Percentiles rank a stretch among this genome's conserved stretches.
These are phyloP conservation scores for Ferrisia virgata DNA, from an alignment of 2,888 invertebrate species.

Conservation along the genomic window DNA sequence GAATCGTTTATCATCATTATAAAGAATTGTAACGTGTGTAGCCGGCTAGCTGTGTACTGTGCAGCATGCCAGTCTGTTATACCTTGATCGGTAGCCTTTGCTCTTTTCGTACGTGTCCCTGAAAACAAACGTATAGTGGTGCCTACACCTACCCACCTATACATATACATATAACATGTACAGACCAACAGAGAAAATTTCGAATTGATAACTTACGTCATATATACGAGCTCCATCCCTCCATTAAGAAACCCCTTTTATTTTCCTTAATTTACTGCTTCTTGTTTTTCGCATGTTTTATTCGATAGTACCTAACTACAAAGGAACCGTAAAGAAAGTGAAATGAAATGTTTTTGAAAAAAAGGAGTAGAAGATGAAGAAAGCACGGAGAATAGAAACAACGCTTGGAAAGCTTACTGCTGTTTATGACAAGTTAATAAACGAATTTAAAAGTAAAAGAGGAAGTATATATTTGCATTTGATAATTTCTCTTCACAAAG, in stretches of 20 bases:
- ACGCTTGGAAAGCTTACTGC: too few relatives aligned
- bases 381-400: too few relatives aligned
- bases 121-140: not conserved
- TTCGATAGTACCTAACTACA: too few relatives aligned
- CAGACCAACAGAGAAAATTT: not conserved
- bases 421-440: too few relatives aligned
- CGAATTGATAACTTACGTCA: not conserved
- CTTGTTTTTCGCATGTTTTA: not conserved
- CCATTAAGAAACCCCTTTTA: not conserved
- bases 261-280: not conserved
- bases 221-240: not conserved
- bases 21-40: not conserved
- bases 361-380: too few relatives aligned
- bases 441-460: too few relatives aligned
- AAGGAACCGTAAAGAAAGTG: too few relatives aligned
- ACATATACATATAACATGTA: not conserved
- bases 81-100: not conserved
- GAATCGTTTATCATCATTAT: conserved; percentile 15
- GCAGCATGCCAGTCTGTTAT: not conserved
- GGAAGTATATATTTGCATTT: too few relatives aligned
- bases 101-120: not conserved
- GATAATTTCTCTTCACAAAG: too few relatives aligned
- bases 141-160: too few relatives aligned
- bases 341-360: too few relatives aligned
- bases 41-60: not conserved